These are phyloP conservation scores for Drosophila tsacasi DNA, from an alignment of 1,140 invertebrate genomes.

Conservation along the genomic window DNA sequence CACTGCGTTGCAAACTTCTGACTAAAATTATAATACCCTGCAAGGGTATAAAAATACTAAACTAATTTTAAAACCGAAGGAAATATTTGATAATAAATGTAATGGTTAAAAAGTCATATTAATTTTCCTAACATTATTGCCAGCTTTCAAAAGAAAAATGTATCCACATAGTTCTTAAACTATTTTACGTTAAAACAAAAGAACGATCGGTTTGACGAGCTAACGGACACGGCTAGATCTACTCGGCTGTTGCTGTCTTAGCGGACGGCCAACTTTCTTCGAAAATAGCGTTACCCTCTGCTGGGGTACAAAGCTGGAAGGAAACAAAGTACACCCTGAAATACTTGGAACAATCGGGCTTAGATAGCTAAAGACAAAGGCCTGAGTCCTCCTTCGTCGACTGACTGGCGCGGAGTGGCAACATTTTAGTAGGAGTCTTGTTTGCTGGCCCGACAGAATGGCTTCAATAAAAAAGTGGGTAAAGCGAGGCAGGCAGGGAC, in stretches of 20 bases:
- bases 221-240: not conserved
- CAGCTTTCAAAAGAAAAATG: not conserved
- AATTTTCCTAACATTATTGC: too few species aligned
- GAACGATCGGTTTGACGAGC: too few species aligned
- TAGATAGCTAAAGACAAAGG: not conserved
- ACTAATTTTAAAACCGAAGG: not conserved
- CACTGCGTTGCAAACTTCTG: too few species aligned
- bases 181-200: not conserved
- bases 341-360: not conserved
- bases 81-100: not conserved
- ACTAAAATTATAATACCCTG: too few species aligned
- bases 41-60: too few species aligned
- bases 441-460: constrained; percentile 30
- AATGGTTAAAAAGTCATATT: not conserved
- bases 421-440: constrained; percentile 33
- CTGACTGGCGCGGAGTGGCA: constrained; percentile 5
- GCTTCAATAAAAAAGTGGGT: constrained; percentile 67
- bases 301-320: not conserved
- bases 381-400: not conserved
- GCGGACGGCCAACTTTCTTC: not conserved
- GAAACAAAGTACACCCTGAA: constrained; percentile 1
- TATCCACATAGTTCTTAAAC: not conserved
- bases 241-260: not conserved
- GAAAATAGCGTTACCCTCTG: not conserved
- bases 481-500: constrained; percentile 48